A percentile compares a stretch with the other conserved stretches of the same genome.
phyloP scores from a whole-genome alignment of 2,113 vertebrate species.

The Melozone crissalis region DNA sequence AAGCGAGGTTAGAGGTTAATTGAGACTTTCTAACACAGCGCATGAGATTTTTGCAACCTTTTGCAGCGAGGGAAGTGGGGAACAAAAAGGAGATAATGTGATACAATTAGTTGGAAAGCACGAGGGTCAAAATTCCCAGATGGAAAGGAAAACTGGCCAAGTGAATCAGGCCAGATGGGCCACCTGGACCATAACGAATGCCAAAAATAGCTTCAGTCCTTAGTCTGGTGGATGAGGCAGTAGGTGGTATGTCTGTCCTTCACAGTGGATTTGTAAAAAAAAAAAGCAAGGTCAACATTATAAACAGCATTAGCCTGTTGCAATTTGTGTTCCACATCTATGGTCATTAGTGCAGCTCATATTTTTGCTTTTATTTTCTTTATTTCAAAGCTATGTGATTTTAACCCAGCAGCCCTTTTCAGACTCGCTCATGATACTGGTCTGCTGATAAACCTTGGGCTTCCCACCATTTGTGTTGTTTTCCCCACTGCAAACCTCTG shows the following conservation, averaged over 20 bases:
- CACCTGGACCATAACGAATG: constrained; percentile 76
- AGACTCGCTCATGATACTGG: background rate
- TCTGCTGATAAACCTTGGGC: background rate
- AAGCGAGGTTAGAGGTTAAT: constrained; percentile 92
- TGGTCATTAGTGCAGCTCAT: background rate
- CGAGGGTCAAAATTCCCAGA: constrained; percentile 83
- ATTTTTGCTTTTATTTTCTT: constrained; percentile 17
- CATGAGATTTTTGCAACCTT: constrained; percentile 94
- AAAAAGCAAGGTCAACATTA: constrained; percentile 33
- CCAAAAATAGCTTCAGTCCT: constrained; percentile 76
- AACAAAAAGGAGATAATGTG: constrained; percentile 92
- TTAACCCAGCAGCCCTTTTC: background rate
- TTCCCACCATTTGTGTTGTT: background rate
- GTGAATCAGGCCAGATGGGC: constrained; percentile 82
- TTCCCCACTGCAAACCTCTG: background rate
- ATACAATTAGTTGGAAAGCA: constrained; percentile 93
- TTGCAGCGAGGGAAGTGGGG: constrained; percentile 78
- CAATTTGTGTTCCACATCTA: constrained; percentile 52
- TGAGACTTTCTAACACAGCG: constrained; percentile 88
- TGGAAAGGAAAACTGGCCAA: constrained; percentile 76
- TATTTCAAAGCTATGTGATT: background rate
- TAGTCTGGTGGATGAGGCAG: constrained; percentile 52
- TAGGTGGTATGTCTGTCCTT: constrained; percentile 65
- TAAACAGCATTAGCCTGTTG: constrained; percentile 26
- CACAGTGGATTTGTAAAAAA: background rate